Conservation (phyloP, 2,888 invertebrate species). For the Automeris io region DNA sequence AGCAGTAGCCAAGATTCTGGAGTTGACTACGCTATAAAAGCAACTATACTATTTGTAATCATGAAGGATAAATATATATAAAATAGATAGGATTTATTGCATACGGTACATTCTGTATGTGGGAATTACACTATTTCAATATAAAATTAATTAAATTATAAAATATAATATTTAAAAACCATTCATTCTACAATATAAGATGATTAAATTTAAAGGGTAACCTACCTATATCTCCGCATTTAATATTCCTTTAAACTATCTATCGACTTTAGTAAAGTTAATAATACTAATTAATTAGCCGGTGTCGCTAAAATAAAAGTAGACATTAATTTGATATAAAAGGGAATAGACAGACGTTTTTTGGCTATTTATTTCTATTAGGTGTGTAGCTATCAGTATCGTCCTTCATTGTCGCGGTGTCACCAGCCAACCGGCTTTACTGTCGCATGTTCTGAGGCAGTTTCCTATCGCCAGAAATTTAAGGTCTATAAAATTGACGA, state of each 20-base stretch:
- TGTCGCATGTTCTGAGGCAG: conserved; percentile 61
- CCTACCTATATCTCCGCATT: too few species aligned
- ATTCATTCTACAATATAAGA: too few species aligned
- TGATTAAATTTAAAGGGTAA: too few species aligned
- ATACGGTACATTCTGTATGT: too few species aligned
- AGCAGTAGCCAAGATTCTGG: too few species aligned
- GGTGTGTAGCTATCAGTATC: conserved; percentile 33
- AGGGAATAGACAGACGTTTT: conserved; percentile 7
- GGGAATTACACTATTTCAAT: too few species aligned
- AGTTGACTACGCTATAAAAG: too few species aligned
- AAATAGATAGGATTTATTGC: too few species aligned
- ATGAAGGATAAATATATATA: too few species aligned
- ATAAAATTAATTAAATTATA: too few species aligned
- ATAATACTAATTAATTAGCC: neutral
- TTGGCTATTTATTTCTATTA: conserved; percentile 35
- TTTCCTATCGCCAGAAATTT: conserved; percentile 65
- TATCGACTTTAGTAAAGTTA: neutral
- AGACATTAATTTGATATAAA: conserved; percentile 6
- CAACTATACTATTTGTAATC: too few species aligned
- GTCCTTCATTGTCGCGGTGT: conserved; percentile 58
- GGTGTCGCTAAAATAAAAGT: conserved; percentile 1
- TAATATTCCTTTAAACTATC: neutral
- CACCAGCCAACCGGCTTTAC: conserved; percentile 56
- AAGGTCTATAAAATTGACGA: conserved; percentile 71
- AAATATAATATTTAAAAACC: too few species aligned